Conservation (phyloP, 1,140 invertebrate genomes). For the Pogonomyrmex californicus region DNA sequence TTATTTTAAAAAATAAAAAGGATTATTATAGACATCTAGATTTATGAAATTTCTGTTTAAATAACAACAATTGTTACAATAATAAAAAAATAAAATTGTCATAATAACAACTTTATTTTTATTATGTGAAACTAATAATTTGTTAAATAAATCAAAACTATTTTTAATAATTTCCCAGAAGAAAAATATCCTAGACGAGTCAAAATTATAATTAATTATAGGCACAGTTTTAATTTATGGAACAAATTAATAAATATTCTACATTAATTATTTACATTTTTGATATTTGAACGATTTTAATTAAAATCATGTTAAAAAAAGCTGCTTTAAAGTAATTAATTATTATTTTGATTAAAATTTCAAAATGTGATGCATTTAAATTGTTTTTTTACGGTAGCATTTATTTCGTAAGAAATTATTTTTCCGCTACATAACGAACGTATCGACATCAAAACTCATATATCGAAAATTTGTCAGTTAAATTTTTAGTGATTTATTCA, state of each 20-base stretch:
- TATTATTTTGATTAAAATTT: not conserved
- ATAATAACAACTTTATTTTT: not conserved
- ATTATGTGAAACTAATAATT: not conserved
- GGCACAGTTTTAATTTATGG: not conserved
- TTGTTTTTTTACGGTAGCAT: not conserved
- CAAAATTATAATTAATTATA: not conserved
- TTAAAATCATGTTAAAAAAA: not conserved
- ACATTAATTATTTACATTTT: not conserved
- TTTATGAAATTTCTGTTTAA: not conserved
- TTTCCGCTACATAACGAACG: not conserved
- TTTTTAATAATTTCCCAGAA: not conserved
- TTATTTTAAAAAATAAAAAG: not conserved
- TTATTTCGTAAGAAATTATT: constrained; percentile 8
- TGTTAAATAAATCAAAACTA: not conserved
- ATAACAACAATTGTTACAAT: not conserved
- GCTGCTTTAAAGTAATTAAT: not conserved
- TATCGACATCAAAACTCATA: constrained; percentile 21
- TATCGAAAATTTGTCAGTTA: constrained; percentile 59
- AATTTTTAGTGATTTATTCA: constrained; percentile 51
- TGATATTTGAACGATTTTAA: not conserved
- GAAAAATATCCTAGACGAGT: not conserved
- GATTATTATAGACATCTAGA: not conserved
- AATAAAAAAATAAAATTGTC: not conserved
- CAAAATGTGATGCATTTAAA: not conserved
- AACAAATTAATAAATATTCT: not conserved